These are phyloP conservation scores for Sula dactylatra DNA, from an alignment of 2,113 vertebrate species.

Conservation along the genomic window DNA sequence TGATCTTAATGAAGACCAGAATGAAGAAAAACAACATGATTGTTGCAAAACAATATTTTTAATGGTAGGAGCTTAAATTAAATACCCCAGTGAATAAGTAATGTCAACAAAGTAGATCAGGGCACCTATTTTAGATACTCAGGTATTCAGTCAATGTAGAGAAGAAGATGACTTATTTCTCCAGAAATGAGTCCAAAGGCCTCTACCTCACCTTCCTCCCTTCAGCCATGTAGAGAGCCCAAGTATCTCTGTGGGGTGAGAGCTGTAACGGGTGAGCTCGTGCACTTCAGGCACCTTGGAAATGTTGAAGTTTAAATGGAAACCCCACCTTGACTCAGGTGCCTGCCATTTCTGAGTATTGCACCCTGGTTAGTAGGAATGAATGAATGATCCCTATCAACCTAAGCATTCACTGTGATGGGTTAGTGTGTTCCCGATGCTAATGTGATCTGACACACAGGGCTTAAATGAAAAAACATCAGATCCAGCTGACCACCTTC, in stretches of 20 bases:
- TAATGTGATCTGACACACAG: background rate
- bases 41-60: background rate
- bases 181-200: background rate
- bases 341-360: background rate
- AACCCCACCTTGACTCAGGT: background rate
- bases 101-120: background rate
- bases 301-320: background rate
- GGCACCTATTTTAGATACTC: background rate
- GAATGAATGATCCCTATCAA: background rate
- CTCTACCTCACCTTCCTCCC: background rate
- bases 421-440: background rate
- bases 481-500: background rate
- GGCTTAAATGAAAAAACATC: background rate
- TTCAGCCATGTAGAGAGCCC: background rate
- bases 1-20: background rate
- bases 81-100: background rate
- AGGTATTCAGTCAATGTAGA: background rate
- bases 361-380: accelerated
- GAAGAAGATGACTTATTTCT: background rate
- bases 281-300: background rate
- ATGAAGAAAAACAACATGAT: background rate
- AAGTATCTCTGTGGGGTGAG: background rate
- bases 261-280: background rate
- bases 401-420: accelerated
- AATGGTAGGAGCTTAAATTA: background rate